These are phyloP conservation scores for Muscidifurax raptorellus DNA, from an alignment of 1,140 invertebrate species.

Conservation along the genomic window DNA sequence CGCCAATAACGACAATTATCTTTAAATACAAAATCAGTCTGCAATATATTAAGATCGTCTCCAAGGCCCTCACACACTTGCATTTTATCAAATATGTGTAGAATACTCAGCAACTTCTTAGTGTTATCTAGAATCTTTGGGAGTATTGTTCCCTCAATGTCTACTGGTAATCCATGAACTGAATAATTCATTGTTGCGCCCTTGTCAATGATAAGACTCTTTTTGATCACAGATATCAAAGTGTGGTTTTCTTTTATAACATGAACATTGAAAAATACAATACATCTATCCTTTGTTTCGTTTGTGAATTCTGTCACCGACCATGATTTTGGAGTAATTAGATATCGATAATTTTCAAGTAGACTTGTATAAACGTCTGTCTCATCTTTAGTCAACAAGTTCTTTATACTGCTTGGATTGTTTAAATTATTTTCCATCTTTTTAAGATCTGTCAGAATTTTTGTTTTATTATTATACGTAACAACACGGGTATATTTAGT, in stretches of 20 bases:
- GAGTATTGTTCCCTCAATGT: slow-evolving; percentile 40
- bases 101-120: slow-evolving; percentile 47
- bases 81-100: slow-evolving; percentile 52
- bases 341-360: slow-evolving; percentile 47
- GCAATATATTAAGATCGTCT: slow-evolving; percentile 30
- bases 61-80: slow-evolving; percentile 46
- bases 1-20: slow-evolving; percentile 46
- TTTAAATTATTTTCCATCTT: not conserved
- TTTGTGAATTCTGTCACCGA: slow-evolving; percentile 42
- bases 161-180: slow-evolving; percentile 45
- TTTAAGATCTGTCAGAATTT: not conserved
- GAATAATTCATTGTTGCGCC: slow-evolving; percentile 44
- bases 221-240: slow-evolving; percentile 50
- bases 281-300: slow-evolving; percentile 38
- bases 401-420: slow-evolving; percentile 13
- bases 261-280: slow-evolving; percentile 43
- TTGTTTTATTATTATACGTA: not conserved
- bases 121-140: slow-evolving; percentile 43
- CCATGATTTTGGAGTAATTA: slow-evolving; percentile 47
- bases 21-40: slow-evolving; percentile 43
- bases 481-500: not conserved
- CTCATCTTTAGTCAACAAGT: slow-evolving; percentile 25
- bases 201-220: slow-evolving; percentile 47
- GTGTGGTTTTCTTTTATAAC: slow-evolving; percentile 34
- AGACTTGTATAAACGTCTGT: slow-evolving; percentile 37